Base-by-base conservation (phyloP, 2,113 vertebrate species). In the Ivindomyrus marchei region DNA sequence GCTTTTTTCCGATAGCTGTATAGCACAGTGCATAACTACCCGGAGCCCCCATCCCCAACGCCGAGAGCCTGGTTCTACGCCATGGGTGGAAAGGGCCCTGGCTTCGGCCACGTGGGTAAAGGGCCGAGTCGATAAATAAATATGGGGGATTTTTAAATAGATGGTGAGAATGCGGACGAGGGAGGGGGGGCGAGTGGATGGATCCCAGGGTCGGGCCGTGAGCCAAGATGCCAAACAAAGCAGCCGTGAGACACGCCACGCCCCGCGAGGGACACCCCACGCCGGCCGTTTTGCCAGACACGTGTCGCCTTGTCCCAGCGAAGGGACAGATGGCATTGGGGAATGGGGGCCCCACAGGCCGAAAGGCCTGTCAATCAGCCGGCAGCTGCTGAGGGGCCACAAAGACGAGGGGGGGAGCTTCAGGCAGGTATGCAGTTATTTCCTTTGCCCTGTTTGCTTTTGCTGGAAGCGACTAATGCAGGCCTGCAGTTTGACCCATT, bases 321-420 rank as follows among this genome's bases (percentile, higher is more conserved):
- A 88, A 24, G 87, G 39, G 87, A 66, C 87, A 88, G 87, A 88
- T 88, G 87, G 87, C 49, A 21, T 36, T 62, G 39, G 56, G 42
- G 87, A 42, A 39, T 19, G 36, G 36, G 39, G 36, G 6, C 87
- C 9, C 87, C 2, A 19, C 39, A 31, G 87, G 52, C 87, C 39
- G 31, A 36, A 10, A 1, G 19, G 21, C 36, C 87, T 46, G 87
- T 62, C 87, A 62, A 58, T 62, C 87, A 62, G n/a, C 87, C 39
- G n/a, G 87, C 87, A 39, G 53, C 53, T 88, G 87, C 56, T 21
- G 87, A 31, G 36, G 87, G 10, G 15, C 9, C 56, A n/a, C 36
- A 62, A 56, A 56, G 53, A 4, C 1, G 8, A 0, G 9, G 87
- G 36, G 47, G 36, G 36, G 53, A 24, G 56, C 19, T 36, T 17